These are phyloP conservation scores for Drosophila kepulauana DNA, from an alignment of 1,140 invertebrate genomes.

Conservation along the genomic window DNA sequence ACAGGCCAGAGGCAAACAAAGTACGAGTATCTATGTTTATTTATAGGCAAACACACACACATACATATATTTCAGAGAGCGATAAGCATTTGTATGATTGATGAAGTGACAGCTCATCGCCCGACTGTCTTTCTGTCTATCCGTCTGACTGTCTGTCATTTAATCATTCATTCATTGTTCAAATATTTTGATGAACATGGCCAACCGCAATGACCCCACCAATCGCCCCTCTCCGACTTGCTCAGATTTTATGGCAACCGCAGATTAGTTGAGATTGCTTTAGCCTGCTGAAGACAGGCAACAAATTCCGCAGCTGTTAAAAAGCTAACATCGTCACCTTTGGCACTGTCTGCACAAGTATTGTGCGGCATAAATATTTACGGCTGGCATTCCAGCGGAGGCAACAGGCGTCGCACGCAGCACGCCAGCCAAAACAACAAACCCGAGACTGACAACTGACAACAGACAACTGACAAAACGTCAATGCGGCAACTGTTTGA, in stretches of 20 bases:
- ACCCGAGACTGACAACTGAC: background rate
- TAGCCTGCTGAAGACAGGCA: slow-evolving; percentile 65
- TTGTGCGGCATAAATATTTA: slow-evolving; percentile 81
- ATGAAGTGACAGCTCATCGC: slow-evolving; percentile 59
- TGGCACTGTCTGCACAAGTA: slow-evolving; percentile 44
- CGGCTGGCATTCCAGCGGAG: slow-evolving; percentile 62
- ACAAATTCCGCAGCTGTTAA: slow-evolving; percentile 81
- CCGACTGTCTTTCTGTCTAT: slow-evolving; percentile 30
- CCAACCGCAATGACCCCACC: slow-evolving; percentile 22
- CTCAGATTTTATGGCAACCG: slow-evolving; percentile 73
- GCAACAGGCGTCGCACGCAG: slow-evolving; percentile 33
- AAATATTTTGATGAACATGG: slow-evolving; percentile 58
- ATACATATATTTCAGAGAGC: slow-evolving; percentile 39
- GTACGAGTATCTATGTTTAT: slow-evolving; percentile 47
- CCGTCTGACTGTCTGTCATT: slow-evolving; percentile 46
- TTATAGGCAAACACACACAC: slow-evolving; percentile 38
- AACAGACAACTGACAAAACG: slow-evolving; percentile 64
- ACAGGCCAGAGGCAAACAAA: slow-evolving; percentile 48
- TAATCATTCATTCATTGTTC: slow-evolving; percentile 52
- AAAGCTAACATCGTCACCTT: slow-evolving; percentile 82
- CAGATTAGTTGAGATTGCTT: slow-evolving; percentile 79
- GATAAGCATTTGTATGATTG: slow-evolving; percentile 74
- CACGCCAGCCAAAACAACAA: slow-evolving; percentile 1
- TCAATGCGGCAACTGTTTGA: slow-evolving; percentile 82
- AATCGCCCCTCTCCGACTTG: background rate